These are phyloP conservation scores for Procambarus clarkii DNA, from an alignment of 1,140 invertebrate species.

Conservation along the genomic window DNA sequence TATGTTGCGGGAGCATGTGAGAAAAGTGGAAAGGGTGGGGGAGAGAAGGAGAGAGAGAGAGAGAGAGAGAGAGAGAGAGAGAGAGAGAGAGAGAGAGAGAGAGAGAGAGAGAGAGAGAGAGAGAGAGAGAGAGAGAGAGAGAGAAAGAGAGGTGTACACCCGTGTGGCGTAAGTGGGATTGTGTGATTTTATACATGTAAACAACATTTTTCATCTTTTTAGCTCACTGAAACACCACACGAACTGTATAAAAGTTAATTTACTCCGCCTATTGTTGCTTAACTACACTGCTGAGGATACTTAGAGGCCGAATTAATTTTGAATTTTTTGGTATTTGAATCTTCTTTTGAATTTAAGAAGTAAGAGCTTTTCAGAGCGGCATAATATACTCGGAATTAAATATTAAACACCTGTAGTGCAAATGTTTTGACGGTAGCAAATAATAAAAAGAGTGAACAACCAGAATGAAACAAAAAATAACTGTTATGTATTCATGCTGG, in stretches of 20 bases:
- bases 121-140: too few relatives aligned
- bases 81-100: neutral
- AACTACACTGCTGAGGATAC: neutral
- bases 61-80: too few relatives aligned
- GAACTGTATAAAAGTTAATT: neutral
- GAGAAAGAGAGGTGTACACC: too few relatives aligned
- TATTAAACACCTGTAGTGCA: neutral
- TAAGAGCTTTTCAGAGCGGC: neutral
- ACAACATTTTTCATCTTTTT: neutral
- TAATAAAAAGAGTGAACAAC: neutral
- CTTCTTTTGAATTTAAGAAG: neutral
- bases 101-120: neutral
- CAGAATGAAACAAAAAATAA: too few relatives aligned
- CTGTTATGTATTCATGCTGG: neutral
- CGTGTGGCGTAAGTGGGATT: too few relatives aligned
- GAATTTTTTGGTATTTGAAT: neutral
- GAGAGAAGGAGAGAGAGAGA: conserved; percentile 5
- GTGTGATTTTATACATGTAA: too few relatives aligned
- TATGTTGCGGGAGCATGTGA: too few relatives aligned
- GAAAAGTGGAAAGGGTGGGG: neutral
- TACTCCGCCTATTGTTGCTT: neutral
- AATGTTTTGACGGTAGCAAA: neutral
- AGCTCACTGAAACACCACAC: neutral
- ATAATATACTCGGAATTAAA: neutral
- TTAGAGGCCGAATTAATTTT: neutral